Evolutionary conservation across 2,113 vertebrate species (phyloP), one percentile per base, ranked within the genome.

Genomic region (Polyodon spathula): DNA sequence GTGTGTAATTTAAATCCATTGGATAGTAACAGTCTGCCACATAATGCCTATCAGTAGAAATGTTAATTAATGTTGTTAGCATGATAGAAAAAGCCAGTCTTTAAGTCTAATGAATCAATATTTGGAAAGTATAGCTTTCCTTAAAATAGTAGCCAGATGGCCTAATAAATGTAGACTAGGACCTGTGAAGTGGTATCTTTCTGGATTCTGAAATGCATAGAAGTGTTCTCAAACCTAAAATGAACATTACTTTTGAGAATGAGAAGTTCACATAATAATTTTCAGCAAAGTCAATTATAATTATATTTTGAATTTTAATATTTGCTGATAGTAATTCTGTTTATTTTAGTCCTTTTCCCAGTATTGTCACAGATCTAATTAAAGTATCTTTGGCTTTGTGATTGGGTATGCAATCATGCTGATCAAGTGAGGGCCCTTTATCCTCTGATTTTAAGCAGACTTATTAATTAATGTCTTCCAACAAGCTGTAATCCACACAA

Each of bases 401-500:
- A 17, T 9, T 12, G 17, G 39, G 41, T 2, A 43, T 40, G 41
- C 54, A 44, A n/a, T 7, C 12, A 43, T 16, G 10, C 46, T 16
- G 8, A 38, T 15, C 8, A 48, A 27, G 40, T n/a, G 16, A 52
- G 44, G 52, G 37, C 37, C 11, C 6, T 27, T 69, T 42, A 56
- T 54, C 54, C 60, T 44, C 6, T 59, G 58, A 68, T 63, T 48
- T 71, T 65, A 65, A 67, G 60, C 60, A 43, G 38, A 50, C 50
- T 38, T 56, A 63, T 53, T 54, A 56, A 54, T 63, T 65, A 61
- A 69, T 37, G 60, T 42, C 51, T 15, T 40, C 50, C 48, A 37
- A 55, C 56, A 17, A 63, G 48, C 70, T 75, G 73, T 78, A 76
- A 77, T 80, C 68, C 52, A 79, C 41, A 52, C 63, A 42, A 37